Percentiles rank a stretch among this genome's conserved stretches.
Evolutionary conservation across 2,888 invertebrate species (phyloP).

Genomic region (Parasteatoda lunata): DNA sequence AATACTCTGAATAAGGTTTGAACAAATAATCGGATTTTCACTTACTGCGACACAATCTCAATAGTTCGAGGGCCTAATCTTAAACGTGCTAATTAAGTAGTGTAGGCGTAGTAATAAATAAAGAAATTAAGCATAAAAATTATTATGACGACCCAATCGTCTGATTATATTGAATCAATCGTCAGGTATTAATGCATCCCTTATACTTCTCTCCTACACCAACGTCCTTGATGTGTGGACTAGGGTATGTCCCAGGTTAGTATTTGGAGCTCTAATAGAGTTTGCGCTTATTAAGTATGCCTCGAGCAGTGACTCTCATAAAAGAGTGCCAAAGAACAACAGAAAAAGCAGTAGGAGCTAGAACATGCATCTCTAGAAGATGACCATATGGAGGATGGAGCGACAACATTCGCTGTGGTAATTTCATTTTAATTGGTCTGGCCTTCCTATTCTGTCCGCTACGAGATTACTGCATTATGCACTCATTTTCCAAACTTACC

Average conservation of each 20-base stretch:
- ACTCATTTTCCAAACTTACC: no score
- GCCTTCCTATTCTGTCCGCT: no score
- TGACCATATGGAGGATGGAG: constrained; percentile 89
- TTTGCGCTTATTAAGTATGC: constrained; percentile 99
- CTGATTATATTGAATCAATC: constrained; percentile 98
- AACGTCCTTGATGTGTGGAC: constrained; percentile 99
- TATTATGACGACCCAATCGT: no score
- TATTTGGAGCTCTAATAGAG: constrained; percentile 96
- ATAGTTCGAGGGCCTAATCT: no score
- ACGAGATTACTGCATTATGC: no score
- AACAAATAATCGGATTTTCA: no score
- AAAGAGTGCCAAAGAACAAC: constrained; percentile 81
- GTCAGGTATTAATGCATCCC: constrained; percentile 91
- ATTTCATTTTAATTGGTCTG: constrained; percentile 72
- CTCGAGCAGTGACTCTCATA: constrained; percentile 91
- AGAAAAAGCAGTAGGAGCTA: constrained; percentile 85
- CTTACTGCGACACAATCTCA: no score
- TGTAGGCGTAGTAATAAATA: no score
- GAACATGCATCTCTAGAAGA: constrained; percentile 86
- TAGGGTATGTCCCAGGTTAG: constrained; percentile 92
- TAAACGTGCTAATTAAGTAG: no score
- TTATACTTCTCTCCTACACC: constrained; percentile 98
- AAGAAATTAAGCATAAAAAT: no score
- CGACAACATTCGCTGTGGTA: constrained; percentile 93
- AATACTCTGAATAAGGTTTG: no score